Base-by-base conservation (phyloP, 2,888 invertebrate species). In the Hirtodrosophila histrioides region DNA sequence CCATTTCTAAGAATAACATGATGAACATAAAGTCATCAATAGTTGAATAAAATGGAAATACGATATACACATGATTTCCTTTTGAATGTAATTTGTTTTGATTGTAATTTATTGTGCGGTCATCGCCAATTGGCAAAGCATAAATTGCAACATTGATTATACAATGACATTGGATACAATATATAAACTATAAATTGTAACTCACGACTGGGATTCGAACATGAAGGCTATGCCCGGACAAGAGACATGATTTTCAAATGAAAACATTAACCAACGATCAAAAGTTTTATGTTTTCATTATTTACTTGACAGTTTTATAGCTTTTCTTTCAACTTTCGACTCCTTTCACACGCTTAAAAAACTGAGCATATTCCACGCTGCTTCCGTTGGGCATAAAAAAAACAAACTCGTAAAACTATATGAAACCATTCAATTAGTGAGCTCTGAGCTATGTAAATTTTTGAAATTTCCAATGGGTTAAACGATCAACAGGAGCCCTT, bases 361-460 rank as follows among this genome's bases (percentile, higher is more conserved):
- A 12, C 24, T 50, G 3, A 50, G 33, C 37, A 50, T 61, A 17
- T 17, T 35, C 3, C 37, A 41, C 33, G 33, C 35, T 37, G 60
- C 55, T 64, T 81, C 82, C 78, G 81, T 40, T 74, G 46, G 10
- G 11, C 69, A 68, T 63, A 57, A 40, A 51, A 43, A 50, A 40
- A 0, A 17, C 17, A 17, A 17, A 41, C 7, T 9, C 33, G 50
- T 58, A 35, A 51, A 60, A 41, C 11, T 9, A 2, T 40, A 11
- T 29, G 11, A 44, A 67, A 76, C 67, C 67, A 58, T 76, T 76
- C 62, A 76, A 72, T 74, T 74, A 72, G 46, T 49, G 55, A n/a
- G 4, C 24, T 37, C 4, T 7, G 12, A 71, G 67, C 61, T 75
- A 66, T 78, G 58, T 66, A 67, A 66, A 80, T 56, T 44, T 36